Conservation (phyloP, 2,113 vertebrate genomes). For the Stegostoma tigrinum region DNA sequence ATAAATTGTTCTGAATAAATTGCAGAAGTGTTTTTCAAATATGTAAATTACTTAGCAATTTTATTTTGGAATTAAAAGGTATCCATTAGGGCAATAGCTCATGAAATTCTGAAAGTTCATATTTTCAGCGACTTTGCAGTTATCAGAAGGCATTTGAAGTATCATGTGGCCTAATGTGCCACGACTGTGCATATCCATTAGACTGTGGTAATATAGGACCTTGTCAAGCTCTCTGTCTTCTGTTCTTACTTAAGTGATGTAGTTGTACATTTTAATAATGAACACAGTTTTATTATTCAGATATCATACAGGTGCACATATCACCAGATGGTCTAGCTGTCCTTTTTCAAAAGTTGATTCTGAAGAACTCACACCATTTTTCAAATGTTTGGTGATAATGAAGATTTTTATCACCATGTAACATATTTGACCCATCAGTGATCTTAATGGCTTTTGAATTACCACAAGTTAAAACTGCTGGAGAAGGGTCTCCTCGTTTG, state of each 20-base stretch:
- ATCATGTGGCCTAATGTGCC: background rate
- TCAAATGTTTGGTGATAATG: background rate
- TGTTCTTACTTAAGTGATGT: background rate
- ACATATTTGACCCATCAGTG: background rate
- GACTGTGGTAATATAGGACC: background rate
- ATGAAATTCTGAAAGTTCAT: background rate
- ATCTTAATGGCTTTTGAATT: conserved; percentile 4
- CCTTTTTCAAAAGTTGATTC: conserved; percentile 19
- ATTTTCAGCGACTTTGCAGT: background rate
- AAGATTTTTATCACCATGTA: background rate
- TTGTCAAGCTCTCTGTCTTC: conserved; percentile 1
- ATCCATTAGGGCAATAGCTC: background rate
- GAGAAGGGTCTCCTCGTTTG: background rate
- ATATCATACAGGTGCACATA: background rate
- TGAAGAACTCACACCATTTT: conserved; percentile 5
- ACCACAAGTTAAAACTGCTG: background rate
- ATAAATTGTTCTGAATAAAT: too few species aligned
- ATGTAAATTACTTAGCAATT: background rate
- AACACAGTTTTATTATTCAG: conserved; percentile 26
- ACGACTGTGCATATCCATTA: background rate
- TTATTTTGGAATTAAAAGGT: background rate
- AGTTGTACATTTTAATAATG: background rate
- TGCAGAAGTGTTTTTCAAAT: background rate
- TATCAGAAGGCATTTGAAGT: background rate
- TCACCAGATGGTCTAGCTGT: background rate